Evolutionary conservation across 2,797 vertebrate genomes (phyloP), one percentile per base, ranked within the genome.

Genomic region (Lepus oiostolus): DNA sequence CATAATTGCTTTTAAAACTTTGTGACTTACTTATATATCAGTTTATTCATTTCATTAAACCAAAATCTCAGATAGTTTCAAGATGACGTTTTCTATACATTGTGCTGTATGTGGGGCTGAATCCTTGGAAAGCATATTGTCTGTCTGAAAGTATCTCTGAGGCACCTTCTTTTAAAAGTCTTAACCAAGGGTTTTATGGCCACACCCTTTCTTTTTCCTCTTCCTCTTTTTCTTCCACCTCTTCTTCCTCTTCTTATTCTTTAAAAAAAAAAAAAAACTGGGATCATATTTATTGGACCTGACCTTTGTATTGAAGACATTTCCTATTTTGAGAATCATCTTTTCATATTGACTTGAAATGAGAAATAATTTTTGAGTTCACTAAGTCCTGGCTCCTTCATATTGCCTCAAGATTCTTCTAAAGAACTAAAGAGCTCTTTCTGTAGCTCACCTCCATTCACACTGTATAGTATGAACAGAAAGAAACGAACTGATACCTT

Each of bases 361-460:
- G 24, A 92, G 9, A 68, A 62, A 52, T 74, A 72, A 26, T 67
- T 75, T 52, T 89, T 67, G 17, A 68, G 28, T 38, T 32, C 50
- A 91, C n/a, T 91, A 77, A 85, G 30, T 95, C 67, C 24, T 72
- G 8, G 1, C 2, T 67, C n/a, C 88, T 54, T 75, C 76, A 42
- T 77, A 82, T 71, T 67, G 42, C 28, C 17, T 88, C 17, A 76
- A 52, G 21, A 71, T 24, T 82, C 3, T 80, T 88, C 68, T 28
- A 87, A 32, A 77, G 35, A 85, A 62, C 12, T 85, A 16, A 91
- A 62, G 38, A 91, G 17, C 11, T 85, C 47, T 70, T 80, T 90
- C 16, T 74, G 83, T 52, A 81, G 17, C 28, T 80, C 14, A 67
- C 52, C 47, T 65, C 62, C 50, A 22, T 63, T 47, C 26, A 83